Percentiles rank a stretch among this genome's conserved stretches.
These are phyloP conservation scores for Helicorthomorpha holstii DNA, from an alignment of 1,140 invertebrate genomes.

Conservation along the genomic window DNA sequence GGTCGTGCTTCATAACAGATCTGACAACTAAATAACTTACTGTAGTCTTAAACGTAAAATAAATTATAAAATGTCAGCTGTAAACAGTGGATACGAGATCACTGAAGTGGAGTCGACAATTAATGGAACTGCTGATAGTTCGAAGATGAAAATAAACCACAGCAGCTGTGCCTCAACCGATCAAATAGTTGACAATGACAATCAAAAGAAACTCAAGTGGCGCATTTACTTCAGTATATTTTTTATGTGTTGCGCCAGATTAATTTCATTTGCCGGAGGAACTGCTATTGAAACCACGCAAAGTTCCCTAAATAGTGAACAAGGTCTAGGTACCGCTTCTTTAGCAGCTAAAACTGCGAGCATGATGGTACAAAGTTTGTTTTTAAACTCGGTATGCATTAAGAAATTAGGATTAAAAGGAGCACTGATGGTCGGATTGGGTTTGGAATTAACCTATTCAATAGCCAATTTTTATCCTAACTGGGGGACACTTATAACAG, in stretches of 20 bases:
- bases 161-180: too few relatives aligned
- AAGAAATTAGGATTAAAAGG: neutral
- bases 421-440: neutral
- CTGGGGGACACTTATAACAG: neutral
- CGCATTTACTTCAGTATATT: neutral
- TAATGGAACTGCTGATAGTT: too few relatives aligned
- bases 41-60: too few relatives aligned
- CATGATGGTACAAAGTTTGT: neutral
- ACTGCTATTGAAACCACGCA: neutral
- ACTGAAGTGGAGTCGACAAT: too few relatives aligned
- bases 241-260: neutral
- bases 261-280: neutral
- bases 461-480: neutral
- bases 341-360: neutral
- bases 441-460: neutral
- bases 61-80: too few relatives aligned
- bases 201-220: neutral
- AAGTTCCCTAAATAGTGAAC: neutral
- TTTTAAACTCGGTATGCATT: neutral
- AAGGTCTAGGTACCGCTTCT: neutral
- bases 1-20: too few relatives aligned
- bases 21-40: too few relatives aligned
- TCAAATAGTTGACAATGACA: neutral
- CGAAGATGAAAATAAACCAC: too few relatives aligned
- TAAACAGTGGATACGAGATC: too few relatives aligned